A percentile compares a stretch with the other conserved stretches of the same genome.
Conservation (phyloP, 2,888 invertebrate species). For the Lathronympha strigana region DNA sequence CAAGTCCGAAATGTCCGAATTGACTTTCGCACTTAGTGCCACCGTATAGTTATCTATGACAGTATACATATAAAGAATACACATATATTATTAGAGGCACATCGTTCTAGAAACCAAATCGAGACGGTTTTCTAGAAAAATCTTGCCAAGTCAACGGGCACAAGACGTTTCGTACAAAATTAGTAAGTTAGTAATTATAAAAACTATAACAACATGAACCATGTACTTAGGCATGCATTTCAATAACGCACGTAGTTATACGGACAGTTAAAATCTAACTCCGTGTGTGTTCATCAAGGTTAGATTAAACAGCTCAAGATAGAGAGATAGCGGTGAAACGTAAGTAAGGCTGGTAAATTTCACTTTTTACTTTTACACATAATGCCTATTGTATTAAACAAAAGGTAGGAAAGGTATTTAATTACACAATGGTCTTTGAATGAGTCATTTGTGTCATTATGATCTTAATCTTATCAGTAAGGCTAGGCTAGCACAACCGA, state of each 20-base stretch:
- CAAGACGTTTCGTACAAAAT: too few species aligned
- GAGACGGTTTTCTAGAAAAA: too few species aligned
- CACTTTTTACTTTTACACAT: slow-evolving; percentile 32
- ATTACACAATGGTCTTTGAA: slow-evolving; percentile 13
- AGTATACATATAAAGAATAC: too few species aligned
- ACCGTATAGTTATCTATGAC: too few species aligned
- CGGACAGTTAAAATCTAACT: slow-evolving; percentile 26
- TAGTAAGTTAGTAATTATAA: too few species aligned
- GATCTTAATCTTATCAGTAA: slow-evolving; percentile 10
- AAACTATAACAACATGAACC: neutral
- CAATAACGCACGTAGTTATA: slow-evolving; percentile 9
- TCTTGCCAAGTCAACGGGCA: too few species aligned
- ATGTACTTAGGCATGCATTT: slow-evolving; percentile 21
- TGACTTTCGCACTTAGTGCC: too few species aligned
- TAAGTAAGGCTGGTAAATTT: slow-evolving; percentile 17
- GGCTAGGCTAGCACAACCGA: neutral
- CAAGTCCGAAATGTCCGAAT: too few species aligned
- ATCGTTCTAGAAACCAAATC: too few species aligned
- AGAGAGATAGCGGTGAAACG: slow-evolving; percentile 33
- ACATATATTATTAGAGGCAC: too few species aligned
- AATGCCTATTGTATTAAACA: slow-evolving; percentile 33
- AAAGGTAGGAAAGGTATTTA: slow-evolving; percentile 10
- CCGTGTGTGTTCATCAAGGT: slow-evolving; percentile 12
- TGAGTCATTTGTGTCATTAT: neutral
- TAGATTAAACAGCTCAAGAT: slow-evolving; percentile 28